A percentile compares a stretch with the other conserved stretches of the same genome.
These are phyloP conservation scores for Fragum sueziense DNA, from an alignment of 2,888 invertebrate species.

Conservation along the genomic window DNA sequence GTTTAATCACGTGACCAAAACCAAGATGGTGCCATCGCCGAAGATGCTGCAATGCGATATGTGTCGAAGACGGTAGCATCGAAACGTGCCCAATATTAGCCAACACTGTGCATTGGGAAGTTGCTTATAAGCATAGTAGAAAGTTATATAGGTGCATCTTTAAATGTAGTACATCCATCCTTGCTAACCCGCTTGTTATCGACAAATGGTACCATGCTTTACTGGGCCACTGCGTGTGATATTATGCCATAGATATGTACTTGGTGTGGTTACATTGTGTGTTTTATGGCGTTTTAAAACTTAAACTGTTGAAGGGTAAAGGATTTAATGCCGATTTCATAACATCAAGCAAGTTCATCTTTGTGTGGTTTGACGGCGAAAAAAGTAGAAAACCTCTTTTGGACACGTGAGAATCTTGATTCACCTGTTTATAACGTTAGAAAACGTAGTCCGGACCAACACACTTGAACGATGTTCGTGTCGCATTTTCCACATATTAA, in stretches of 20 bases:
- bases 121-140: background rate
- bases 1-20: slow-evolving; percentile 8
- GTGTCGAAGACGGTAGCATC: background rate
- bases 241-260: background rate
- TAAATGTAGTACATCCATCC: no score
- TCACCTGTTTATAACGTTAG: slow-evolving; percentile 46
- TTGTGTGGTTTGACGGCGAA: slow-evolving; percentile 7
- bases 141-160: background rate
- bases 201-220: background rate
- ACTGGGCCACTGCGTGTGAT: background rate
- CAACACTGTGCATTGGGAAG: background rate
- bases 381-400: background rate
- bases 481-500: slow-evolving; percentile 25
- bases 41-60: slow-evolving; percentile 1
- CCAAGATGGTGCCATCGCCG: slow-evolving; percentile 4
- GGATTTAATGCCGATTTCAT: background rate
- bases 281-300: background rate
- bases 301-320: background rate
- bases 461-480: slow-evolving; percentile 10
- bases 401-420: slow-evolving; percentile 43
- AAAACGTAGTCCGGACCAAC: slow-evolving; percentile 23
- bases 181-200: no score
- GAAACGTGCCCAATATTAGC: background rate
- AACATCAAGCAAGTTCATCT: background rate
- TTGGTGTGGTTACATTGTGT: background rate